Percentiles rank a stretch among this genome's conserved stretches.
Conservation (phyloP, 2,113 vertebrate species). For the Dromas ardeola region DNA sequence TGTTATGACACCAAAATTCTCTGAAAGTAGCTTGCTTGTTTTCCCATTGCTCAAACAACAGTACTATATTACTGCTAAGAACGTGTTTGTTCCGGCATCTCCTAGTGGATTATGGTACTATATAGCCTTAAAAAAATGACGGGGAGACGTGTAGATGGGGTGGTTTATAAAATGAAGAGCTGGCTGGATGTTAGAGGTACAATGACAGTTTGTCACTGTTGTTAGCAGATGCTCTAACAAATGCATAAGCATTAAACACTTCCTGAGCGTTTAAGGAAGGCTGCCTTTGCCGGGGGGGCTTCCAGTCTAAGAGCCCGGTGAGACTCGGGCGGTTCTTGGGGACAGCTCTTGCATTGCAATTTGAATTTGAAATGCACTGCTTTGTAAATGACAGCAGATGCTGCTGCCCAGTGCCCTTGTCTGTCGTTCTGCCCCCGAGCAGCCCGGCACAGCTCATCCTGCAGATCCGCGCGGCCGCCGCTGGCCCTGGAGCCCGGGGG, state of each 20-base stretch:
- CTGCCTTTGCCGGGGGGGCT: neutral
- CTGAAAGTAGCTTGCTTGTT: neutral
- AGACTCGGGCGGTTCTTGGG: neutral
- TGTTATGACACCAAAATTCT: neutral
- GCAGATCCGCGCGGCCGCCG: neutral
- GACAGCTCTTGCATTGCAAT: neutral
- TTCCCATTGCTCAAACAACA: neutral
- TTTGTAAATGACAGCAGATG: neutral
- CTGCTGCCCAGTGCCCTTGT: neutral
- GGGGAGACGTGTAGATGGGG: neutral
- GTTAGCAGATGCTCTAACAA: neutral
- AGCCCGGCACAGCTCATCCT: neutral
- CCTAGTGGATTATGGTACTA: neutral
- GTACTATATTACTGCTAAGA: neutral
- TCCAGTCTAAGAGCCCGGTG: neutral
- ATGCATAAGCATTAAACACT: neutral
- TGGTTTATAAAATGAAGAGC: neutral
- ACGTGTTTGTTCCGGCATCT: neutral
- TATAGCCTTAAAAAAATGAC: neutral
- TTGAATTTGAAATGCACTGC: neutral
- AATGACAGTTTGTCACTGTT: neutral
- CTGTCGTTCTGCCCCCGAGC: rapidly evolving
- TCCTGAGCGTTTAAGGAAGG: neutral
- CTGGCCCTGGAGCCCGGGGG: neutral
- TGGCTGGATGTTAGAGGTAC: neutral